Base-by-base conservation (phyloP, 2,113 vertebrate species). In the Mungos mungo region DNA sequence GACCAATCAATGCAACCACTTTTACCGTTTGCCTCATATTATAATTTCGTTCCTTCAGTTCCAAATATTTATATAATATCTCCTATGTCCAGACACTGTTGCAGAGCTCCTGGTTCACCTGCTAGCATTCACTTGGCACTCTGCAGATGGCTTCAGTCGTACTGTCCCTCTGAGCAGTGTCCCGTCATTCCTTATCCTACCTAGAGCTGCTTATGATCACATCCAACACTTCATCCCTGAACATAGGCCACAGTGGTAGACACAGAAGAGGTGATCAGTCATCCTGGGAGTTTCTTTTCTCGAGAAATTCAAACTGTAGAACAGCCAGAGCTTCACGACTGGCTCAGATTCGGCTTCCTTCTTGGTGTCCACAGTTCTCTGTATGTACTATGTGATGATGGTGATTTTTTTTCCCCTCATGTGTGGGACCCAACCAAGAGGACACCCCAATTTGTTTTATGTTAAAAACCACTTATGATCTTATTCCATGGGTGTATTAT, bases 291-390 rank as follows among this genome's bases (percentile, higher is more conserved):
- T 89, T 91, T 92, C 57, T 93, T n/a, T 71, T 1, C 38, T 47
- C 14, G 41, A 71, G 35, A 92, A n/a, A 82, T 82, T 52, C 29
- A 35, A 41, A 69, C 23, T 54, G 50, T 31, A 29, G 21, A 65
- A 19, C 19, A 35, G 19, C 1, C 10, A 16, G 2, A 63, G 25
- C 69, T 25, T 47, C 38, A 9, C 0, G 25, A 3, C 5, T 50
- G 2, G 13, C 16, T 77, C 18, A 35, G 21, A 33, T 38, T 12
- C 25, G 33, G 12, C 63, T 35, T 69, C 65, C 6, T 38, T 50
- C 2, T 10, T 38, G 13, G 7, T 50, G 27, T 52, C 50, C 19
- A 38, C 18, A 13, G 13, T 15, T 45, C 29, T 57, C 12, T 33
- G 33, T 52, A 4, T 3, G 3, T 3, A 12, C 11, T 68, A 31